A percentile compares a stretch with the other conserved stretches of the same genome.
These are phyloP conservation scores for Brachionus koreanus DNA, from an alignment of 1,140 invertebrate species.

Conservation along the genomic window DNA sequence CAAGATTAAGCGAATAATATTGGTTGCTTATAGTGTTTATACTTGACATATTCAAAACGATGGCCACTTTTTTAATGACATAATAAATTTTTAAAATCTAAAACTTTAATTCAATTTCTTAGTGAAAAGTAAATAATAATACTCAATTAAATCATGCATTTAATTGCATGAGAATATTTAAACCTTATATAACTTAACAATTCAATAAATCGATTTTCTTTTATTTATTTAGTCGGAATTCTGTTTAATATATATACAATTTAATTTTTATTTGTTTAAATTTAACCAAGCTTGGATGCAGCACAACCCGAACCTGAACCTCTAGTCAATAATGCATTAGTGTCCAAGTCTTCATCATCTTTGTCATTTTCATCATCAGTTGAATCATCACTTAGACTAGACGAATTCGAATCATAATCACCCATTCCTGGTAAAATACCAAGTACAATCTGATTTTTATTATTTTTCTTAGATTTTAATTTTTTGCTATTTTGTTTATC, in stretches of 20 bases:
- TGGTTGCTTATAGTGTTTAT: conserved; percentile 26
- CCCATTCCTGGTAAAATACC: conserved; percentile 23
- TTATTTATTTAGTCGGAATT: neutral
- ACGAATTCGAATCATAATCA: conserved; percentile 27
- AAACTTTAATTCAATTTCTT: neutral
- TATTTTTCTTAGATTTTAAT: conserved; percentile 1
- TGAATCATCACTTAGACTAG: neutral
- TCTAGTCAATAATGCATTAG: neutral
- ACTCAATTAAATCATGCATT: neutral
- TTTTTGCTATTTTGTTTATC: neutral
- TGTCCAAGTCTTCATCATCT: neutral
- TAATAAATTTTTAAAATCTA: neutral
- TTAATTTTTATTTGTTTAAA: neutral
- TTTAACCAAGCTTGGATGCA: neutral
- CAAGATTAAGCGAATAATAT: conserved; percentile 43
- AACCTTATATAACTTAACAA: neutral
- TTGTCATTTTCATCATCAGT: conserved; percentile 24
- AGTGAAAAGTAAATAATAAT: neutral
- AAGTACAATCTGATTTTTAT: conserved; percentile 5
- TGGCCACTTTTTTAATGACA: neutral
- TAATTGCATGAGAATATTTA: conserved; percentile 8
- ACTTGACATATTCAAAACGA: neutral
- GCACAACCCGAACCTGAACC: conserved; percentile 2
- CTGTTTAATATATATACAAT: neutral
- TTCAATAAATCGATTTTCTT: neutral